A percentile compares a stretch with the other conserved stretches of the same genome.
Evolutionary conservation across 2,113 vertebrate species (phyloP).

Genomic region (Heterochromis multidens): DNA sequence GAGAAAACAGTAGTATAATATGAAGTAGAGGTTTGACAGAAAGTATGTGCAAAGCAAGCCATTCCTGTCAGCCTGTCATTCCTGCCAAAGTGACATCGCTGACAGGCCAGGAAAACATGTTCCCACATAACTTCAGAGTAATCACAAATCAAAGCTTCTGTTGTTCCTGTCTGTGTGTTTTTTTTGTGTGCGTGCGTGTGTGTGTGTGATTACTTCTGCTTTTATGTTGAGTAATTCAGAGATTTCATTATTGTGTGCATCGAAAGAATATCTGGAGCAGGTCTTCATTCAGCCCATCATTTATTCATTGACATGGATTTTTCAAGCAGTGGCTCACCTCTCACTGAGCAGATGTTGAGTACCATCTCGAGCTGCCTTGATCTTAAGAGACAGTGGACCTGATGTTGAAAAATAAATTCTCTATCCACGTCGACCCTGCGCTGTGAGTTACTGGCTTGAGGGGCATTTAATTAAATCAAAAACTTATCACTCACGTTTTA

Average conservation of each 20-base stretch:
- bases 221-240: background rate
- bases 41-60: background rate
- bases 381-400: conserved; percentile 49
- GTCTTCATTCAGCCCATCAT: conserved; percentile 56
- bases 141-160: conserved; percentile 34
- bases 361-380: conserved; percentile 44
- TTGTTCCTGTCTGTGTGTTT: background rate
- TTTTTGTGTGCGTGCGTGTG: background rate
- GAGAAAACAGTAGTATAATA: background rate
- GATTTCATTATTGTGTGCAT: conserved; percentile 20
- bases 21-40: conserved; percentile 22
- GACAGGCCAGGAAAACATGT: conserved; percentile 30
- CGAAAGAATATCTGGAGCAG: conserved; percentile 45
- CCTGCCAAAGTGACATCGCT: background rate
- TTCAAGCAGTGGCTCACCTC: conserved; percentile 44
- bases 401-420: conserved; percentile 45
- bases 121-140: conserved; percentile 30
- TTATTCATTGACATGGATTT: conserved; percentile 68
- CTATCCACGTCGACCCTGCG: conserved; percentile 16
- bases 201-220: background rate
- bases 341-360: conserved; percentile 52
- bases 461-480: conserved; percentile 66
- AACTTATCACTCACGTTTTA: conserved; percentile 64
- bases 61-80: conserved; percentile 24
- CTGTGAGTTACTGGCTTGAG: conserved; percentile 44